phyloP scores from a whole-genome alignment of 2,113 vertebrate species.

The Bos indicus region DNA sequence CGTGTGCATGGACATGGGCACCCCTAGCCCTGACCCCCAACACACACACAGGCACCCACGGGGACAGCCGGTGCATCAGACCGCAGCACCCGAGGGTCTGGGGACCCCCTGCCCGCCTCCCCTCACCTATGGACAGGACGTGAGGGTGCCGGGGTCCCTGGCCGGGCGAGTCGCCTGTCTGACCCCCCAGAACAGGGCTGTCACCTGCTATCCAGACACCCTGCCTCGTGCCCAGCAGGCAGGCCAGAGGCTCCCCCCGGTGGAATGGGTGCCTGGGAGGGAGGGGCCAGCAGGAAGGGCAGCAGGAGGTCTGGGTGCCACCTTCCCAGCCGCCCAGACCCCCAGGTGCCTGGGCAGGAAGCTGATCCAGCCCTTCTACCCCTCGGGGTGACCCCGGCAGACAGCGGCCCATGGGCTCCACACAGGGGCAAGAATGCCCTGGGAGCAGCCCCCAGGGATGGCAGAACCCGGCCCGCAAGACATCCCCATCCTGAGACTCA shows the following conservation, averaged over 20 bases:
- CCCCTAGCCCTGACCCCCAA: not conserved
- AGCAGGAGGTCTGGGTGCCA: not conserved
- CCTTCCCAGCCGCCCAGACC: not conserved
- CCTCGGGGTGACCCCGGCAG: not conserved
- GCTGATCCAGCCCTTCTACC: not conserved
- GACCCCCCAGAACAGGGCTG: fast-evolving
- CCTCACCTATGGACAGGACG: too few species aligned
- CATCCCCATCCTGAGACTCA: not conserved
- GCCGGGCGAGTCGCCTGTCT: fast-evolving
- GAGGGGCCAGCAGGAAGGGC: too few species aligned
- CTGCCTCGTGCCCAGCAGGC: fast-evolving
- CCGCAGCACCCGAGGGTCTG: not conserved
- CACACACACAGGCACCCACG: not conserved
- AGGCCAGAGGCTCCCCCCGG: not conserved
- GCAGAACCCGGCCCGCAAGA: not conserved
- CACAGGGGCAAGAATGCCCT: fast-evolving
- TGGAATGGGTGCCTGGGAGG: not conserved
- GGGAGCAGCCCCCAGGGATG: not conserved
- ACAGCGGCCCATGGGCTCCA: too few species aligned
- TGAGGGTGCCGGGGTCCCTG: not conserved
- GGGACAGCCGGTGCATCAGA: fast-evolving
- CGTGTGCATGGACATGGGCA: fast-evolving
- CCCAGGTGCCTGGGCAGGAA: fast-evolving
- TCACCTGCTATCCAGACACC: not conserved
- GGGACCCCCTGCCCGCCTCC: not conserved